phyloP scores from a whole-genome alignment of 2,888 invertebrate genomes.

The Pristionchus entomophagus region DNA sequence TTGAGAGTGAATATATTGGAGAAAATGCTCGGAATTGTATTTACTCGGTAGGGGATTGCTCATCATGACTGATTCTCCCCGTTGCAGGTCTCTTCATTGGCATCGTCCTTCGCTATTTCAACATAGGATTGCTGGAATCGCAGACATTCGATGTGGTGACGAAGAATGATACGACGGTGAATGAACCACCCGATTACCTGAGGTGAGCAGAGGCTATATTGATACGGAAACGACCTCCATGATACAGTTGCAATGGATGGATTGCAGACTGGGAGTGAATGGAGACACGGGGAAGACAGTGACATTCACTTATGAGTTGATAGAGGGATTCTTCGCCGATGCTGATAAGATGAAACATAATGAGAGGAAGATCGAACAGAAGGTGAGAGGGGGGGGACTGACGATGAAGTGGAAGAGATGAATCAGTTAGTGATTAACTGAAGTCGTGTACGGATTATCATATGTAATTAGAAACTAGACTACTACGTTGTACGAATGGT shows the following conservation, averaged over 20 bases:
- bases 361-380: constrained; percentile 90
- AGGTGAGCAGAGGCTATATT: constrained; percentile 46
- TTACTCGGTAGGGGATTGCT: not conserved
- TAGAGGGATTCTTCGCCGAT: constrained; percentile 85
- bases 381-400: constrained; percentile 78
- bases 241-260: not conserved
- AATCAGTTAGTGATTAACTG: not conserved
- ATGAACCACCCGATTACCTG: constrained; percentile 71
- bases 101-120: constrained; percentile 67
- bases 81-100: constrained; percentile 71
- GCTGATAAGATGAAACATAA: constrained; percentile 78
- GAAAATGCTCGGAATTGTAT: not conserved
- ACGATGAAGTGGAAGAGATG: not conserved
- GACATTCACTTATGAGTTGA: constrained; percentile 69
- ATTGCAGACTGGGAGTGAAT: constrained; percentile 47
- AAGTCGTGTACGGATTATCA: not conserved
- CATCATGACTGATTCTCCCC: no score
- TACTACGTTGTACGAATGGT: no score
- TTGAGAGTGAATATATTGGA: not conserved
- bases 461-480: no score
- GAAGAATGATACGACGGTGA: constrained; percentile 61
- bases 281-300: constrained; percentile 49
- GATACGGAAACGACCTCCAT: no score
- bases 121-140: constrained; percentile 66
- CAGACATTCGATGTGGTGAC: constrained; percentile 68